Evolutionary conservation across 2,113 vertebrate species (phyloP).

Genomic region (Odontesthes bonariensis): DNA sequence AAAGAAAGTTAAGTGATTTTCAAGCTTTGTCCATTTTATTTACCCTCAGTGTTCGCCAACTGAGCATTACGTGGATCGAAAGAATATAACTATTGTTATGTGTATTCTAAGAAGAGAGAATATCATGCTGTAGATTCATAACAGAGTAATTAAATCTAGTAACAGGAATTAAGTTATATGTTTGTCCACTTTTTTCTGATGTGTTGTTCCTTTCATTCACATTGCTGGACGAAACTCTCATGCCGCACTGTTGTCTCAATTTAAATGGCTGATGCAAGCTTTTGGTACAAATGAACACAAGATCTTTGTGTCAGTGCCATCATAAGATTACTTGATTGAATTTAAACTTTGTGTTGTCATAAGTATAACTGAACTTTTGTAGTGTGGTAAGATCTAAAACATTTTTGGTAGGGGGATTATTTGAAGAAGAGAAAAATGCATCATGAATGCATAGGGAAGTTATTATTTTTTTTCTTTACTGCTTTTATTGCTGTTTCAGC

Average conservation of each 20-base stretch:
- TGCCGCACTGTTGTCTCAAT: background rate
- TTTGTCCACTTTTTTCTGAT: no score
- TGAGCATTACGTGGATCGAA: background rate
- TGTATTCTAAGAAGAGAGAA: background rate
- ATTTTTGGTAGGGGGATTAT: no score
- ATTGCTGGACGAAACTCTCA: no score
- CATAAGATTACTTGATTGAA: background rate
- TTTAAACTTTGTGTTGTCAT: no score
- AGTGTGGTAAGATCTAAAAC: no score
- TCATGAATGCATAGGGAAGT: background rate
- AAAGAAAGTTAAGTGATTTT: background rate
- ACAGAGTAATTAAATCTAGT: no score
- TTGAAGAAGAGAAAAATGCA: no score
- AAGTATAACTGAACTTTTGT: no score
- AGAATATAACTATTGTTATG: background rate
- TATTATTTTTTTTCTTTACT: background rate
- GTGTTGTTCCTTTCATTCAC: no score
- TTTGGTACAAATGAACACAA: background rate
- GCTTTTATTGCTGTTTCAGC: background rate
- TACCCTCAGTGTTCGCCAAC: background rate
- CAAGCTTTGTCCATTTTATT: background rate
- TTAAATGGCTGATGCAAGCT: background rate
- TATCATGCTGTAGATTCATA: background rate
- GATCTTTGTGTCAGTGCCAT: background rate
- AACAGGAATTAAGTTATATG: no score